Conservation (phyloP, 2,113 vertebrate genomes). For the Hypomesus transpacificus region DNA sequence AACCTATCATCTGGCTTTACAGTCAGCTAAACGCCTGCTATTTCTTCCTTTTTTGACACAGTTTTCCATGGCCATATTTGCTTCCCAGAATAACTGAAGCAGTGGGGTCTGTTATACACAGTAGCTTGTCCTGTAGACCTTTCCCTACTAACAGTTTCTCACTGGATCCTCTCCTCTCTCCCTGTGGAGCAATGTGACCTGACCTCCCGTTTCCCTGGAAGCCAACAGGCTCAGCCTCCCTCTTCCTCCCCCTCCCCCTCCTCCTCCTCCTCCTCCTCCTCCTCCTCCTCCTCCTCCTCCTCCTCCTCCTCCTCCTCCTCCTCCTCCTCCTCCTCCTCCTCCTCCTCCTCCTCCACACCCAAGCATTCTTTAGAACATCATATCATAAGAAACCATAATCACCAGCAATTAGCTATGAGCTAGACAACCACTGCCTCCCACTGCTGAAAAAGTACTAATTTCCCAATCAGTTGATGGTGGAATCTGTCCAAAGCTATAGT, state of each 20-base stretch:
- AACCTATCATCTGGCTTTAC: neutral
- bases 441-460: neutral
- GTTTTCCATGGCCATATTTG: neutral
- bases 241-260: neutral
- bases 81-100: neutral
- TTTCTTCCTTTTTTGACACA: neutral
- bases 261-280: neutral
- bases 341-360: conserved; percentile 14
- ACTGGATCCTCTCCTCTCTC: neutral
- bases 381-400: conserved; percentile 22
- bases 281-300: neutral
- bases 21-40: conserved; percentile 6
- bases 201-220: conserved; percentile 1
- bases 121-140: neutral
- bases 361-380: conserved; percentile 19
- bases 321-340: neutral
- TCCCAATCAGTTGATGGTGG: neutral
- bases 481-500: too few relatives aligned
- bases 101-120: neutral
- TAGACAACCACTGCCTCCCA: neutral
- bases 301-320: neutral
- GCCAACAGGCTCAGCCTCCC: neutral
- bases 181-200: neutral
- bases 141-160: neutral
- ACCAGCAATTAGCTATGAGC: neutral